Evolutionary conservation across 2,113 vertebrate species (phyloP).

Genomic region (Dipodomys stephensi): DNA sequence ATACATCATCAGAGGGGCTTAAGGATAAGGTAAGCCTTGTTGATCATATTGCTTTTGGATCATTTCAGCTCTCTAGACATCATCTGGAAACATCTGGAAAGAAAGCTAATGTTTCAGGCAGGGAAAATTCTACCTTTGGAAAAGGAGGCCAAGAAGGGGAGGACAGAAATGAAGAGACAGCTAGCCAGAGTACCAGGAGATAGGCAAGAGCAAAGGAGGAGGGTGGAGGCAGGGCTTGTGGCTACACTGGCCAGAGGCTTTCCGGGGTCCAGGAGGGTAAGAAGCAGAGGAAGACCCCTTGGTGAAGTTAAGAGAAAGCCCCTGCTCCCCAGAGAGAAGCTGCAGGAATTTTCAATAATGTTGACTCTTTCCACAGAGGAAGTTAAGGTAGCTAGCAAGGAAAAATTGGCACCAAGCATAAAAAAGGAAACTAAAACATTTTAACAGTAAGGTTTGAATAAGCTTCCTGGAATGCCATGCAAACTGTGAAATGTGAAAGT

Average conservation of each 20-base stretch:
- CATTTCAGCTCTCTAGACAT: not conserved
- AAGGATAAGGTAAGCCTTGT: not conserved
- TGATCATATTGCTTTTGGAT: not conserved
- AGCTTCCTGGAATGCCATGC: slow-evolving; percentile 1
- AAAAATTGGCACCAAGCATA: not conserved
- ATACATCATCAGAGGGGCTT: not conserved
- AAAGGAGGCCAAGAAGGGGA: not conserved
- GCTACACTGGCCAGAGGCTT: not conserved
- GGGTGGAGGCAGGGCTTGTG: not conserved
- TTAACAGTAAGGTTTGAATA: not conserved
- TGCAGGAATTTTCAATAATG: not conserved
- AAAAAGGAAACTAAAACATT: not conserved
- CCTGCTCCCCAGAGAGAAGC: not conserved
- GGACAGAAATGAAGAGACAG: not conserved
- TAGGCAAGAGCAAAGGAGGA: not conserved
- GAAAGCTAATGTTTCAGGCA: not conserved
- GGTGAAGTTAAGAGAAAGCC: not conserved
- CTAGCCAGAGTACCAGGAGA: not conserved
- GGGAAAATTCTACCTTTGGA: not conserved
- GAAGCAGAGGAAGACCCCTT: not conserved
- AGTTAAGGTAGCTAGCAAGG: not conserved
- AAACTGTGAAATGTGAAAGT: not conserved
- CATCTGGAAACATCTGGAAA: not conserved
- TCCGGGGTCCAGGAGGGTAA: not conserved
- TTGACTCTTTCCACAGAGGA: not conserved